Conservation (phyloP, 2,113 vertebrate species). For the Oxygymnocypris stewartii region DNA sequence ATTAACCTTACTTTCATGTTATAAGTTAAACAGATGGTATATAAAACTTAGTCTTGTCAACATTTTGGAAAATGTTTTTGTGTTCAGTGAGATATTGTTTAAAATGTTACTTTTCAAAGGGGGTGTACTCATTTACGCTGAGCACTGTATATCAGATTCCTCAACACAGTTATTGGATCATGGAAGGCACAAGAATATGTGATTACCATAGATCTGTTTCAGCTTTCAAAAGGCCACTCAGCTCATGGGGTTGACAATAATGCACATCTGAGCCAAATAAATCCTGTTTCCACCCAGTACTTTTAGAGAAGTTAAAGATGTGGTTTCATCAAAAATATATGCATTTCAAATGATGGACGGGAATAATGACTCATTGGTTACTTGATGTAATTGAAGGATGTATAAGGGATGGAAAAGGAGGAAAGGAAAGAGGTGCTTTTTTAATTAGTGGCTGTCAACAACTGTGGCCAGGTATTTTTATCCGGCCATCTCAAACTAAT, state of each 20-base stretch:
- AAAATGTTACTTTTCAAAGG: no score
- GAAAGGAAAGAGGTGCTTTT: conserved; percentile 44
- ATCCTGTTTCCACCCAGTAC: conserved; percentile 56
- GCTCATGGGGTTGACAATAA: conserved; percentile 67
- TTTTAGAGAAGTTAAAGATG: conserved; percentile 62
- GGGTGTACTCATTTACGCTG: no score
- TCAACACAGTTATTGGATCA: conserved; percentile 63
- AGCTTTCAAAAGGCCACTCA: conserved; percentile 58
- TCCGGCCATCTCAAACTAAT: neutral
- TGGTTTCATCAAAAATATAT: conserved; percentile 68
- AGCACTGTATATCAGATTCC: conserved; percentile 28
- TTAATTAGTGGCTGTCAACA: conserved; percentile 47
- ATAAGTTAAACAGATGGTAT: no score
- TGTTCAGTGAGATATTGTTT: no score
- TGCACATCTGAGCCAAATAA: conserved; percentile 62
- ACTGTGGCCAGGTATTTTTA: conserved; percentile 47
- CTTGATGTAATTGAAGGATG: conserved; percentile 14
- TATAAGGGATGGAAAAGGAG: conserved; percentile 44
- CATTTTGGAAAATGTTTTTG: no score
- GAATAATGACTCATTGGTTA: conserved; percentile 64
- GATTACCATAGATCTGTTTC: conserved; percentile 77
- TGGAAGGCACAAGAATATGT: conserved; percentile 68
- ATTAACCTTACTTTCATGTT: no score
- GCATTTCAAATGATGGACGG: conserved; percentile 50
- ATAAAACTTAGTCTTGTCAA: no score